Evolutionary conservation across 2,888 invertebrate genomes (phyloP).

Genomic region (Timandra comae): DNA sequence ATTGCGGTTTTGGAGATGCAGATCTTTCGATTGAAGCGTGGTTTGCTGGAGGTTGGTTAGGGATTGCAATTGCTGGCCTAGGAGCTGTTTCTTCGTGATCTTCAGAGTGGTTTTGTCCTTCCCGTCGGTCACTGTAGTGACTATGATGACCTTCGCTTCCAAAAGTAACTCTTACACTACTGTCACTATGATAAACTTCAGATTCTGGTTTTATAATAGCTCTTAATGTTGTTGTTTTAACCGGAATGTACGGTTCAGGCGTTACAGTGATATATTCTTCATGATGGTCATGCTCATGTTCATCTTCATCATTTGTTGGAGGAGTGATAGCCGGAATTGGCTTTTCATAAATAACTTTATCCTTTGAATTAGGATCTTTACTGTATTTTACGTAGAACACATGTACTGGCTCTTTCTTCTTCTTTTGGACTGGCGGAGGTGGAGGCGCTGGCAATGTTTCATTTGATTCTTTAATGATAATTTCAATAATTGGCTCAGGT

Average conservation of each 20-base stretch:
- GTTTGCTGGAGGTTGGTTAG: conserved; percentile 46
- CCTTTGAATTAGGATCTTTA: conserved; percentile 85
- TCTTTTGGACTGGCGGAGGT: conserved; percentile 66
- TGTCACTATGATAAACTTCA: conserved; percentile 87
- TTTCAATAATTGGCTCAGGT: conserved; percentile 93
- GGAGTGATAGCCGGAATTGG: conserved; percentile 88
- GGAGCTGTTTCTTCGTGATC: conserved; percentile 80
- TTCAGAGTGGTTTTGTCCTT: conserved; percentile 47
- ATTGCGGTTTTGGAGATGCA: conserved; percentile 43
- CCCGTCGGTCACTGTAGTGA: conserved; percentile 48
- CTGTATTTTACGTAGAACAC: conserved; percentile 95
- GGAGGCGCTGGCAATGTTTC: conserved; percentile 83
- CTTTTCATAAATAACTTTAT: conserved; percentile 86
- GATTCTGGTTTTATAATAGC: conserved; percentile 92
- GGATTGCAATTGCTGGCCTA: conserved; percentile 77
- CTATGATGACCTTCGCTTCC: conserved; percentile 79
- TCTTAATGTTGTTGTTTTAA: conserved; percentile 86
- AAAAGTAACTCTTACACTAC: conserved; percentile 89
- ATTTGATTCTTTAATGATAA: conserved; percentile 93
- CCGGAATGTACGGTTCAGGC: conserved; percentile 72
- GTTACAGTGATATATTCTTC: conserved; percentile 76
- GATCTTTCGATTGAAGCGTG: conserved; percentile 47
- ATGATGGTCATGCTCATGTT: conserved; percentile 62
- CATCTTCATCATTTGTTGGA: conserved; percentile 79
- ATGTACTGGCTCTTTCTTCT: conserved; percentile 88